A percentile compares a stretch with the other conserved stretches of the same genome.
These are phyloP conservation scores for Eurytemora carolleeae DNA, from an alignment of 1,140 invertebrate species.

Conservation along the genomic window DNA sequence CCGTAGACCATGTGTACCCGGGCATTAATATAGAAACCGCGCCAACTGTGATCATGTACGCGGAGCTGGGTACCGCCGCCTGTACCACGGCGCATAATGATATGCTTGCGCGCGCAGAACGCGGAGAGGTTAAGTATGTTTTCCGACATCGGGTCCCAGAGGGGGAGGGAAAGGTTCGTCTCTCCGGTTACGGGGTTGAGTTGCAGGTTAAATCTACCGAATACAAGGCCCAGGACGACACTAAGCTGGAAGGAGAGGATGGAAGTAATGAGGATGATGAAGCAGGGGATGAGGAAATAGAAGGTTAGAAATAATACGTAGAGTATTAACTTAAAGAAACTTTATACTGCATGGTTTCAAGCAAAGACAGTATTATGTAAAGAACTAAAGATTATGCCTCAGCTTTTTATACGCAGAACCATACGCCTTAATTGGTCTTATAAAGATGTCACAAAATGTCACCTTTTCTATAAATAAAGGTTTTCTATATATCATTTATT, in stretches of 20 bases:
- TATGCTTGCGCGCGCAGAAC: conserved; percentile 41
- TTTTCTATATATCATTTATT: too few relatives aligned
- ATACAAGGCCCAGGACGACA: conserved; percentile 66
- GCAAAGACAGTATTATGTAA: too few relatives aligned
- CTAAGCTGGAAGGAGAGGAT: conserved; percentile 29
- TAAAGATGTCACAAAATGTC: too few relatives aligned
- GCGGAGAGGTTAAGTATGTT: conserved; percentile 58
- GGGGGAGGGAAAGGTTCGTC: not conserved
- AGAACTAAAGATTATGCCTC: too few relatives aligned
- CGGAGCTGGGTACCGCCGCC: conserved; percentile 50
- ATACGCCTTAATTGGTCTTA: too few relatives aligned
- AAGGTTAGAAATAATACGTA: too few relatives aligned
- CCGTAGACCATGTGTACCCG: not conserved
- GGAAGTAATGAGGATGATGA: conserved; percentile 36
- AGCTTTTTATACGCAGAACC: too few relatives aligned
- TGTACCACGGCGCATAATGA: conserved; percentile 52
- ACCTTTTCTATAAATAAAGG: too few relatives aligned
- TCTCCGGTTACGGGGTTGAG: conserved; percentile 81
- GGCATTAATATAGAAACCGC: conserved; percentile 29
- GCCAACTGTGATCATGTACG: conserved; percentile 57
- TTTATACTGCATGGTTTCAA: too few relatives aligned
- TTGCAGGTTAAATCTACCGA: conserved; percentile 96
- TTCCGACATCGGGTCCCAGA: conserved; percentile 61
- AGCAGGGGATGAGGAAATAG: conserved; percentile 5
- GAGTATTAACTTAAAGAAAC: too few relatives aligned